phyloP scores from a whole-genome alignment of 2,797 vertebrate genomes.

The Potorous gilbertii region DNA sequence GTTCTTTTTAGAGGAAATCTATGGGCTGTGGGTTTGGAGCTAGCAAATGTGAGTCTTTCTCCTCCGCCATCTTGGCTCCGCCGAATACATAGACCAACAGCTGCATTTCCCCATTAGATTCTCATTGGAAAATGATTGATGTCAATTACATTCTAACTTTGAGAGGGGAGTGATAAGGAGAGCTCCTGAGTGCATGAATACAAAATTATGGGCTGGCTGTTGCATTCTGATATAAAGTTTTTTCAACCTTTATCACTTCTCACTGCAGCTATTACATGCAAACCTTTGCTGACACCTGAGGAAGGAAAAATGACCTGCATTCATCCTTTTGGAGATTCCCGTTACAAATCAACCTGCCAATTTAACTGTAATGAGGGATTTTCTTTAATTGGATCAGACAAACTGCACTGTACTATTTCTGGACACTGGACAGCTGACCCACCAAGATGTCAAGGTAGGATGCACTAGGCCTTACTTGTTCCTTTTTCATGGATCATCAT shows the following conservation, averaged over 20 bases:
- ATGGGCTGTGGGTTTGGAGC: too few species aligned
- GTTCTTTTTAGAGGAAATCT: too few species aligned
- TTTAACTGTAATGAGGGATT: slow-evolving; percentile 85
- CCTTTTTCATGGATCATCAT: background rate
- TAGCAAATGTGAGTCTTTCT: too few species aligned
- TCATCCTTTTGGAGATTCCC: slow-evolving; percentile 75
- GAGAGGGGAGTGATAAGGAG: background rate
- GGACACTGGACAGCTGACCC: slow-evolving; percentile 81
- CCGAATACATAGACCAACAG: background rate
- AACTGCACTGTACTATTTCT: slow-evolving; percentile 77
- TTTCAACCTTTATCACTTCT: background rate
- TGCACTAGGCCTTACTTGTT: background rate
- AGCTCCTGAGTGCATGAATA: background rate
- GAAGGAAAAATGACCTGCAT: slow-evolving; percentile 81
- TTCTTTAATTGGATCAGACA: slow-evolving; percentile 77
- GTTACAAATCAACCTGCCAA: slow-evolving; percentile 81
- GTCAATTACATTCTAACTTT: background rate
- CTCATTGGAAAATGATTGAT: background rate
- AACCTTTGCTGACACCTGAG: slow-evolving; percentile 71
- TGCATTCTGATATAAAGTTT: background rate
- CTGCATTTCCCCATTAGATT: background rate
- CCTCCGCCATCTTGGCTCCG: too few species aligned
- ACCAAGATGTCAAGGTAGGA: slow-evolving; percentile 83
- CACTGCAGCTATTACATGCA: slow-evolving; percentile 81
- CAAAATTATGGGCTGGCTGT: background rate